Evolutionary conservation across 1,140 invertebrate species (phyloP).

Genomic region (Drosophila sproati): DNA sequence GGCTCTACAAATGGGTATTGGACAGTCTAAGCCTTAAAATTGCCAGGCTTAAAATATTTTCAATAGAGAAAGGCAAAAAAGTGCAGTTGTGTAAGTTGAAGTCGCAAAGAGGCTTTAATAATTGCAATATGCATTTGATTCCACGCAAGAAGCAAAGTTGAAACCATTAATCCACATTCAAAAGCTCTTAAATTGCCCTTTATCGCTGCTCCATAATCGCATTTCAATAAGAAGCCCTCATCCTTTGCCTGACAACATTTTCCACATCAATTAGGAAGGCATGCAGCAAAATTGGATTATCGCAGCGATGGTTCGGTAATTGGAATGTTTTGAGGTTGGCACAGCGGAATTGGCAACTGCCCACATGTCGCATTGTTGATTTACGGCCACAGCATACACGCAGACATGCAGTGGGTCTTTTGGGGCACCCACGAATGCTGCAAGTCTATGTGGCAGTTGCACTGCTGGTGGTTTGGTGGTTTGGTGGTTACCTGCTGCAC

Average conservation of each 20-base stretch:
- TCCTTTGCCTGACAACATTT: slow-evolving; percentile 10
- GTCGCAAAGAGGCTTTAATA: background rate
- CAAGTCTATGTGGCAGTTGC: slow-evolving; percentile 13
- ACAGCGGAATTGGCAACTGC: slow-evolving; percentile 21
- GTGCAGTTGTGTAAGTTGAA: background rate
- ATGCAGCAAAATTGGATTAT: slow-evolving; percentile 38
- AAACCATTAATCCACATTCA: background rate
- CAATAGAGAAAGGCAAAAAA: background rate
- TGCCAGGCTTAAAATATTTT: slow-evolving; percentile 23
- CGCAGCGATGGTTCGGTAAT: slow-evolving; percentile 23
- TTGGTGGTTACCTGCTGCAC: background rate
- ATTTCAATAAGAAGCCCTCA: background rate
- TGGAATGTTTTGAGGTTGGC: slow-evolving; percentile 43
- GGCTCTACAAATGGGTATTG: slow-evolving; percentile 21
- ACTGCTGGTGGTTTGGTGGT: slow-evolving; percentile 28
- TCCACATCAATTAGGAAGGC: slow-evolving; percentile 30
- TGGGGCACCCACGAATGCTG: slow-evolving; percentile 26
- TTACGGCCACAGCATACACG: slow-evolving; percentile 17
- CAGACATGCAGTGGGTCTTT: background rate
- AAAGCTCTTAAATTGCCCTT: background rate
- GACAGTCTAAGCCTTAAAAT: slow-evolving; percentile 16
- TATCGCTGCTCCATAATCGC: background rate
- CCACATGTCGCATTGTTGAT: slow-evolving; percentile 53
- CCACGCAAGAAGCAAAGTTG: background rate
- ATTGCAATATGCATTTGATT: no score